Evolutionary conservation across 2,797 vertebrate species (phyloP).

Genomic region (Valencia hispanica): DNA sequence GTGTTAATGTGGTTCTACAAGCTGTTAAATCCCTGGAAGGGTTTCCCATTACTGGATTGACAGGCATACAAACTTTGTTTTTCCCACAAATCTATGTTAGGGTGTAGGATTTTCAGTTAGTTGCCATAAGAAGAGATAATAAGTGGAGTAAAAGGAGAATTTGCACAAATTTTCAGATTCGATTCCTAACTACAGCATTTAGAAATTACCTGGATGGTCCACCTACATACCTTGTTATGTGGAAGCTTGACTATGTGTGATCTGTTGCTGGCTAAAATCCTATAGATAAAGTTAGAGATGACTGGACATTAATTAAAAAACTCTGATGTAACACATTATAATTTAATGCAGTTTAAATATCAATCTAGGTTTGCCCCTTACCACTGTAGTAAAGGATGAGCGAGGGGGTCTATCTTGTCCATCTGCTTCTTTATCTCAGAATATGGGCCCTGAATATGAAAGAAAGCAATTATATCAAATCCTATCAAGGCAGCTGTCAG

Average conservation of each 20-base stretch:
- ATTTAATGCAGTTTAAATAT: not conserved
- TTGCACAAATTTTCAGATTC: no score
- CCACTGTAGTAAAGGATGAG: slow-evolving; percentile 95
- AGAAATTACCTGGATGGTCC: slow-evolving; percentile 13
- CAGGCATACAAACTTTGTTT: no score
- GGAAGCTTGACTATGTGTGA: slow-evolving; percentile 97
- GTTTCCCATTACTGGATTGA: no score
- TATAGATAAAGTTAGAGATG: slow-evolving; percentile 66
- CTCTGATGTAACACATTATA: slow-evolving; percentile 1
- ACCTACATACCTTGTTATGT: slow-evolving; percentile 86
- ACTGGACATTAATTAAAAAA: slow-evolving; percentile 18
- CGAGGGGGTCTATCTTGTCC: slow-evolving; percentile 93
- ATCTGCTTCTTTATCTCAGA: slow-evolving; percentile 97
- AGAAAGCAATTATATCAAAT: slow-evolving; percentile 3
- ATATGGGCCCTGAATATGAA: slow-evolving; percentile 87
- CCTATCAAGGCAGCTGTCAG: not conserved
- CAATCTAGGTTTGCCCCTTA: slow-evolving; percentile 61
- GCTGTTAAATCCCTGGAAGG: no score
- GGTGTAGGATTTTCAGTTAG: no score
- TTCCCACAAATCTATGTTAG: no score
- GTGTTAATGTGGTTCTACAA: no score
- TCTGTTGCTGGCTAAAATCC: slow-evolving; percentile 97
- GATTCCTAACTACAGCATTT: not conserved
- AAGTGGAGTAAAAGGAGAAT: not conserved
- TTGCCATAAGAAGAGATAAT: no score